phyloP scores from a whole-genome alignment of 2,888 invertebrate genomes.

The Cancer borealis region DNA sequence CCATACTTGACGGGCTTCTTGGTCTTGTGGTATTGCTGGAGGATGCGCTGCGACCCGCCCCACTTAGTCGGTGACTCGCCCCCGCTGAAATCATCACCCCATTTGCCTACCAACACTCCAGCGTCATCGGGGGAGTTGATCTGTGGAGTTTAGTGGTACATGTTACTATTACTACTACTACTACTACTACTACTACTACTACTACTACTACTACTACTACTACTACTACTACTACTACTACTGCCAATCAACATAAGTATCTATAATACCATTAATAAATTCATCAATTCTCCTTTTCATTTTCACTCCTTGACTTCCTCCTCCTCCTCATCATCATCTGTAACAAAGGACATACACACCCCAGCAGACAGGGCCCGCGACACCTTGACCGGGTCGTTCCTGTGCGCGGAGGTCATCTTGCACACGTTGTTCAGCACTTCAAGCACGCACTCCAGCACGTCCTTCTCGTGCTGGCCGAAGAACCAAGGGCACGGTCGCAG shows the following conservation, averaged over 20 bases:
- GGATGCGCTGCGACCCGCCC: slow-evolving; percentile 91
- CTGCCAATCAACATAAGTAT: not conserved
- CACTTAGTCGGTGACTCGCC: slow-evolving; percentile 93
- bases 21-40: slow-evolving; percentile 90
- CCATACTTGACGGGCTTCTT: slow-evolving; percentile 95
- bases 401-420: slow-evolving; percentile 80
- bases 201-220: slow-evolving; percentile 12
- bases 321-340: not conserved
- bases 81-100: slow-evolving; percentile 91
- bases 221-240: slow-evolving; percentile 25
- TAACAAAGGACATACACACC: slow-evolving; percentile 81
- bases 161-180: not conserved
- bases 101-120: slow-evolving; percentile 92
- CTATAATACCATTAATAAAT: not conserved
- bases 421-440: slow-evolving; percentile 87
- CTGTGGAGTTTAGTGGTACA: slow-evolving; percentile 79
- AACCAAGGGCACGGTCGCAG: slow-evolving; percentile 94
- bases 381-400: slow-evolving; percentile 89
- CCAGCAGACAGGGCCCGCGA: slow-evolving; percentile 91
- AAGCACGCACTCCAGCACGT: slow-evolving; percentile 89
- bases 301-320: not conserved
- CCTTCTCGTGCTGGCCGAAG: slow-evolving; percentile 92
- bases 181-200: not conserved
- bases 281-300: not conserved
- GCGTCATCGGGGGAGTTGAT: slow-evolving; percentile 91